phyloP scores from a whole-genome alignment of 2,797 vertebrate genomes.

The Sebastes ruberrimus region DNA sequence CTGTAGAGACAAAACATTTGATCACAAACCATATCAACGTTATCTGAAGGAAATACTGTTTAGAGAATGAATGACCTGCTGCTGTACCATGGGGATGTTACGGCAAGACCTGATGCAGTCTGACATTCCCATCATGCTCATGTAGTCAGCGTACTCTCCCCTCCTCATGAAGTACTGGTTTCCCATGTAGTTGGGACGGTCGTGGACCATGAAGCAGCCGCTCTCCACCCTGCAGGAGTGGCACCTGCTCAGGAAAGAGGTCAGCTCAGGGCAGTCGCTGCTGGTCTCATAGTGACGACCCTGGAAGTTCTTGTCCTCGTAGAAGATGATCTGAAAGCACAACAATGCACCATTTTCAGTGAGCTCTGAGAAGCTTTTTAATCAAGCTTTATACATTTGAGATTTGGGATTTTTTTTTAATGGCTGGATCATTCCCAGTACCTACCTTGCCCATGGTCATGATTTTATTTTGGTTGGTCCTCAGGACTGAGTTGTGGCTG shows the following conservation, averaged over 20 bases:
- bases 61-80: background rate
- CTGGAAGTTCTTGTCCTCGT: conserved; percentile 83
- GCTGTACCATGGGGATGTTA: conserved; percentile 68
- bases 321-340: conserved; percentile 80
- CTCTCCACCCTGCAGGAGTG: conserved; percentile 80
- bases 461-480: conserved; percentile 20
- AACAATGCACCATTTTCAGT: background rate
- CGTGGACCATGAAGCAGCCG: conserved; percentile 80
- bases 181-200: conserved; percentile 74
- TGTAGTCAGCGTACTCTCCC: conserved; percentile 77
- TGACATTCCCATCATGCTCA: conserved; percentile 67
- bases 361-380: background rate
- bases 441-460: conserved; percentile 74
- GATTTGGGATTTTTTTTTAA: background rate
- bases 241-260: conserved; percentile 74
- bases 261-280: conserved; percentile 73
- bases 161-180: conserved; percentile 76
- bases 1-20: conserved; percentile 34
- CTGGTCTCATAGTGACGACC: conserved; percentile 77
- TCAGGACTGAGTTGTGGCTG: conserved; percentile 48
- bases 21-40: background rate
- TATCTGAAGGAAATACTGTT: background rate
- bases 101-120: conserved; percentile 74
- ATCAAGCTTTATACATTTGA: background rate
- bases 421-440: background rate